Evolutionary conservation across 2,113 vertebrate genomes (phyloP), one percentile per base, ranked within the genome.

Genomic region (Amia ocellicauda): DNA sequence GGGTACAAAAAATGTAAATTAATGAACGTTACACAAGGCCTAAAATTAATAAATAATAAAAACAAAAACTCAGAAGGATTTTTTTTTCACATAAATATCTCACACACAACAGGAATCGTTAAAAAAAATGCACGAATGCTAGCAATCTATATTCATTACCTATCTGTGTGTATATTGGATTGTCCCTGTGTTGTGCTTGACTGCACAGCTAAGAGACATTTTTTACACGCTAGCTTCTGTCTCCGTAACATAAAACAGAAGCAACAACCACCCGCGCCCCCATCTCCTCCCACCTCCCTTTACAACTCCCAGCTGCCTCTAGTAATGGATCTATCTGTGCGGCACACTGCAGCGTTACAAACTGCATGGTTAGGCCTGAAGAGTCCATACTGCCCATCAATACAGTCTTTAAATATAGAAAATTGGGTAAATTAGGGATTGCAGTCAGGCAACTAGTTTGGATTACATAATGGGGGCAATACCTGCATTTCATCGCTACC

Each of bases 261-360:
- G 64, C 22, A 74, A 70, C 67, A 47, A 5, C 51, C 27, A 20
- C 31, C 26, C 31, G 28, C 45, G 11, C 53, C 61, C 45, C 47
- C 47, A 58, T 60, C 72, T 72, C 64, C 65, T 78, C 85, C 69
- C 74, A n/a, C 19, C 22, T n/a, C 52, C 11, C 53, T 36, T 36
- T 10, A 52, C n/a, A 53, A 45, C 49, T 53, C 13, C 28, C 27
- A 53, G 24, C 20, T 52, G 29, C 50, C 23, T 52, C 57, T 41
- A 43, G 11, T 5, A 36, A 11, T 17, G 23, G 40, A 54, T 52
- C 40, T n/a, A n/a, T 27, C 14, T 23, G 36, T 31, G 5, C 10
- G 26, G 22, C 57, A 42, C 20, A 43, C 24, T n/a, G n/a, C 19
- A 26, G 45, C 26, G 8, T 7, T 19, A 16, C 59, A 23, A 28